Conservation (phyloP, 2,113 vertebrate species). For the Salvelinus sp. region DNA sequence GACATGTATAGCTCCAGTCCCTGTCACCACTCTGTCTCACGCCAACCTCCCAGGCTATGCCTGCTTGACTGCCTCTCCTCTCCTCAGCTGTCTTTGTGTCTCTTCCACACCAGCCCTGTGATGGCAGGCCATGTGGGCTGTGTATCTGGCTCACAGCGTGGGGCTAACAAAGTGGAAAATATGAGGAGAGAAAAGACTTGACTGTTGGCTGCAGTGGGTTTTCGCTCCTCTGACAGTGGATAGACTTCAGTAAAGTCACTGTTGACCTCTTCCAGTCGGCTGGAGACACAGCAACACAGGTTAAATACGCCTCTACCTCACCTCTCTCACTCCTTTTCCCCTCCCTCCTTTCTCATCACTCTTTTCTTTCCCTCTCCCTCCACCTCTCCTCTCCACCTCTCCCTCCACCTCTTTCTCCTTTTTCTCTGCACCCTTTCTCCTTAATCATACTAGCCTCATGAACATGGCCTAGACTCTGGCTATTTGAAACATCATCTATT, state of each 20-base stretch:
- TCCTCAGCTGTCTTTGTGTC: not conserved
- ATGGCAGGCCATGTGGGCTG: not conserved
- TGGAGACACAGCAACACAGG: not conserved
- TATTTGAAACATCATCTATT: constrained; percentile 42
- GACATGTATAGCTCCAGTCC: not conserved
- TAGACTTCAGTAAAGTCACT: not conserved
- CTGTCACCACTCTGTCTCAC: constrained; percentile 6
- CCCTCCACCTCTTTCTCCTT: not conserved
- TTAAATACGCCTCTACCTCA: not conserved
- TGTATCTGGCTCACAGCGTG: constrained; percentile 2
- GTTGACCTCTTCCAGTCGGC: constrained; percentile 2
- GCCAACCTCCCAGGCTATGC: constrained; percentile 3
- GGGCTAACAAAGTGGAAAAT: constrained; percentile 5
- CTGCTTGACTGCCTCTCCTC: not conserved
- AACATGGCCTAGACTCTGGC: constrained; percentile 5
- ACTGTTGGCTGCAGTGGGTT: not conserved
- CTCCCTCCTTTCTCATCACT: not conserved
- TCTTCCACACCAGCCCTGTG: not conserved
- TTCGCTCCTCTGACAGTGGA: not conserved
- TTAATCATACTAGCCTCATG: constrained; percentile 21
- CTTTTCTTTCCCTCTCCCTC: constrained; percentile 11
- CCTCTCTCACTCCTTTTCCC: not conserved
- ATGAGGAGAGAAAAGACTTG: not conserved
- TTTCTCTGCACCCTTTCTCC: constrained; percentile 30
- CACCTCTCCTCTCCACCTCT: constrained; percentile 12